Conservation (phyloP, 2,888 invertebrate species). For the Argyresthia albistria region DNA sequence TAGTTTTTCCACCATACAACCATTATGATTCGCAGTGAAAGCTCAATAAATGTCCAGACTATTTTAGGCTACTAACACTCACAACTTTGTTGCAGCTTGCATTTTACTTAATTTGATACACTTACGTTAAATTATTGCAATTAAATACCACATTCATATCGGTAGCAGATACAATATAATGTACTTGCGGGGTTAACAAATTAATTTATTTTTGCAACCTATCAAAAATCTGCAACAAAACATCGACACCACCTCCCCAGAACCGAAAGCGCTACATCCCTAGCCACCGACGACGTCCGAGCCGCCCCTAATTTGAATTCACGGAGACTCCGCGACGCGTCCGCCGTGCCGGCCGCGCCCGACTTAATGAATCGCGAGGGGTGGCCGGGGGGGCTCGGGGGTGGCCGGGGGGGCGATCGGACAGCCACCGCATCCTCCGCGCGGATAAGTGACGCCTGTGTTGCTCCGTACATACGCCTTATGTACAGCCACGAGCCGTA, state of each 20-base stretch:
- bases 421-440: slow-evolving; percentile 70
- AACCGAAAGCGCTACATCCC: neutral
- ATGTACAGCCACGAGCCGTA: slow-evolving; percentile 43
- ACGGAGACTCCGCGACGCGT: slow-evolving; percentile 71
- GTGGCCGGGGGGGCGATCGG: slow-evolving; percentile 54
- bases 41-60: no score
- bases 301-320: slow-evolving; percentile 71
- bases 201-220: no score
- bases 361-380: slow-evolving; percentile 68
- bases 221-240: neutral
- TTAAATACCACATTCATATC: no score
- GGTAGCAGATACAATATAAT: no score
- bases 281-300: slow-evolving; percentile 50
- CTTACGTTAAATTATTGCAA: no score
- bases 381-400: slow-evolving; percentile 35
- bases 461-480: slow-evolving; percentile 47
- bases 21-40: no score
- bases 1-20: no score
- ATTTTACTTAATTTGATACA: no score
- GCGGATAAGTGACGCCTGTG: slow-evolving; percentile 72
- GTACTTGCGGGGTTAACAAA: no score
- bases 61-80: no score
- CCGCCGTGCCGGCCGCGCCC: slow-evolving; percentile 70
- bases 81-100: no score
- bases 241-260: neutral